These are phyloP conservation scores for Plemyria rubiginata DNA, from an alignment of 2,888 invertebrate species.

Conservation along the genomic window DNA sequence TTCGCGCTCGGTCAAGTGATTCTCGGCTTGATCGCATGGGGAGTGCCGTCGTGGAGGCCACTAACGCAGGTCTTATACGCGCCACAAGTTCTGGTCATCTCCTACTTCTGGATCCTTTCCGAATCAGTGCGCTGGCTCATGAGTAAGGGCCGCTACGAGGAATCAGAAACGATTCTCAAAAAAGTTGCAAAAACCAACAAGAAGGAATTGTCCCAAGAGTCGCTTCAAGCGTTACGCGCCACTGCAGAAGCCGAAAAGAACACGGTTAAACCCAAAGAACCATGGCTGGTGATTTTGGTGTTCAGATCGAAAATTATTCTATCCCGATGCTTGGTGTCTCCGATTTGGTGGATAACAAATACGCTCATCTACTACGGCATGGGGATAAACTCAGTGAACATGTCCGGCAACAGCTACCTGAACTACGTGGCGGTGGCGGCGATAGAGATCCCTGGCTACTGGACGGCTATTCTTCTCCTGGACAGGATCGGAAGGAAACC, in stretches of 20 bases:
- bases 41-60: conserved; percentile 88
- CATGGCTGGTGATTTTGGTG: conserved; percentile 65
- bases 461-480: conserved; percentile 86
- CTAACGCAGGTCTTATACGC: conserved; percentile 88
- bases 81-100: conserved; percentile 88
- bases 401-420: conserved; percentile 87
- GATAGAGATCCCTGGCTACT: conserved; percentile 90
- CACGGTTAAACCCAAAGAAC: conserved; percentile 60
- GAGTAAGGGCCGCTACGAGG: conserved; percentile 87
- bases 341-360: conserved; percentile 89
- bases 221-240: conserved; percentile 71
- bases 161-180: conserved; percentile 86
- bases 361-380: conserved; percentile 90
- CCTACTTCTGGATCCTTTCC: conserved; percentile 89
- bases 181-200: conserved; percentile 87
- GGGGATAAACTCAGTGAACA: conserved; percentile 87
- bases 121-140: conserved; percentile 92
- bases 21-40: conserved; percentile 89
- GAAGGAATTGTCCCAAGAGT: conserved; percentile 81
- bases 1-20: conserved; percentile 91
- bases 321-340: conserved; percentile 65
- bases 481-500: conserved; percentile 87
- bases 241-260: conserved; percentile 67
- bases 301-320: conserved; percentile 62
- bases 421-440: conserved; percentile 88